Evolutionary conservation across 1,140 invertebrate genomes (phyloP), one percentile per base, ranked within the genome.

Genomic region (Phortica variegata): DNA sequence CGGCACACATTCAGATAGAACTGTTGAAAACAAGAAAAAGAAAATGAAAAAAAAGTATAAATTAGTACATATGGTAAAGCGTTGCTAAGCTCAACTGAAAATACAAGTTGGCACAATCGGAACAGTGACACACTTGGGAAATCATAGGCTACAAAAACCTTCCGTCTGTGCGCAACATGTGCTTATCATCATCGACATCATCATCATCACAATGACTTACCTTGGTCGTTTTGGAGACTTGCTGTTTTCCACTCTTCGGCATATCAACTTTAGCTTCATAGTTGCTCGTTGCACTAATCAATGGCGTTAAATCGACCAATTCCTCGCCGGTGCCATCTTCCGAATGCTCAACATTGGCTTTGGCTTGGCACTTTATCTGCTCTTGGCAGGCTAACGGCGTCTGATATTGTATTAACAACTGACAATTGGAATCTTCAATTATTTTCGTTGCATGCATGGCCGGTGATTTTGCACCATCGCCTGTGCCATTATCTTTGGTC

Each of bases 1-100:
- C 72, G 70, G 49, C 80, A 81, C 37, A 81, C 65, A 63, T 81
- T 81, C 60, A 81, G 44, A 54, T 63, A 76, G 55, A 74, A 73
- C 69, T 73, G 62, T 29, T 12, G 10, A 59, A 65, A 55, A 44
- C 52, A 38, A 56, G 40, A 54, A 44, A 18, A 29, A 39, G 19
- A 39, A 33, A 8, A 52, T 12, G 15, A 33, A 46, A 43, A 52
- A 62, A 49, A 53, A 52, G 38, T 46, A 52, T 48, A 60, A 54
- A 70, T 58, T 56, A 65, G 45, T 38, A 17, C 23, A 26, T 6
- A 26, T 26, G 10, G 23, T 26, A 26, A 26, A 26, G 23, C 23
- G 23, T 6, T 6, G n/a, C n/a, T n/a, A n/a, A n/a, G n/a, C n/a
- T n/a, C n/a, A n/a, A n/a, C n/a, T n/a, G n/a, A n/a, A n/a, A n/a